Percentiles rank a stretch among this genome's conserved stretches.
Evolutionary conservation across 1,140 invertebrate species (phyloP).

Genomic region (Drosophila yakuba): DNA sequence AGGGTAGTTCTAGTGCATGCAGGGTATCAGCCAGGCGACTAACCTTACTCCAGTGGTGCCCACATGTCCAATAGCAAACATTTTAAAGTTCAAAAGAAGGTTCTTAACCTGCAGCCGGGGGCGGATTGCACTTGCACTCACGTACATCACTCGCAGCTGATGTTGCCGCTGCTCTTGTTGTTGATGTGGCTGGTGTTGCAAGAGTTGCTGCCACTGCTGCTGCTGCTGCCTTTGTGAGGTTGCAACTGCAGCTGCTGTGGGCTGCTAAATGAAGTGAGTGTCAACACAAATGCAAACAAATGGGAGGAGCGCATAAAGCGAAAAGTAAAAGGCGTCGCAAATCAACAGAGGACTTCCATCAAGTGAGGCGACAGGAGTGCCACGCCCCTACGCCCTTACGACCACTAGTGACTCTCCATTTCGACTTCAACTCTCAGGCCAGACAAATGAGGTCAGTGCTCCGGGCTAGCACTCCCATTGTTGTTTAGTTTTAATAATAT

Average conservation of each 20-base stretch:
- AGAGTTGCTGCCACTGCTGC: background rate
- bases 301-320: constrained; percentile 54
- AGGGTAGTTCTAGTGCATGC: background rate
- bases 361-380: constrained; percentile 37
- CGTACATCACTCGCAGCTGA: constrained; percentile 26
- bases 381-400: background rate
- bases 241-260: constrained; percentile 41
- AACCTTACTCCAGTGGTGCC: constrained; percentile 7
- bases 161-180: constrained; percentile 20
- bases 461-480: constrained; percentile 37
- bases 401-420: constrained; percentile 22
- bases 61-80: constrained; percentile 74
- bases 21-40: constrained; percentile 24
- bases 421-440: constrained; percentile 21
- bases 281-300: constrained; percentile 80
- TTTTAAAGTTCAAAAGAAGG: constrained; percentile 82
- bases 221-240: constrained; percentile 28
- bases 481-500: constrained; percentile 53
- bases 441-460: constrained; percentile 59
- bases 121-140: constrained; percentile 49
- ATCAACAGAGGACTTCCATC: constrained; percentile 57
- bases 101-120: constrained; percentile 75
- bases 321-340: constrained; percentile 62
- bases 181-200: constrained; percentile 13
- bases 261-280: constrained; percentile 79